Evolutionary conservation across 2,797 vertebrate species (phyloP), one percentile per base, ranked within the genome.

Genomic region (Pteropus rufus): DNA sequence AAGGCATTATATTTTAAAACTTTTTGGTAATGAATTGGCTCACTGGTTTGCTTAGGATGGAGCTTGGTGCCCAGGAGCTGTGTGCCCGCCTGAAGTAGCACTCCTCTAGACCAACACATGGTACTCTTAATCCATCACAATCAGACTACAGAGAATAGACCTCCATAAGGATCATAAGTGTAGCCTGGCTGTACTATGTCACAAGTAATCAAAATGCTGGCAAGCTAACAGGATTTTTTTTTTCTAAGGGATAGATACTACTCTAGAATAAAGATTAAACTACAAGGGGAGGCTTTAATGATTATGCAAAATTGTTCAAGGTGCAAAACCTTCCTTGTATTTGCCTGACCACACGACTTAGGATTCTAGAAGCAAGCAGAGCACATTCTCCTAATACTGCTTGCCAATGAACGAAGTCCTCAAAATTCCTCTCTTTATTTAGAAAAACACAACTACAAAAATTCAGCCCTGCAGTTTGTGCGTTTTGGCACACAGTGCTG

Each of bases 401-500:
- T 91, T 81, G n/a, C 67, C 84, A 96, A 60, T 65, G 89, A 92
- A 92, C 69, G 52, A 80, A 67, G 56, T 44, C 91, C 75, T 96
- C 46, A 83, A 67, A 95, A 91, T 94, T 91, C 60, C 72, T 95
- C 41, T 85, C 92, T n/a, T 88, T 36, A 12, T 80, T 96, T 91
- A 94, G 73, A 85, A 94, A 95, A 92, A 62, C 52, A 73, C n/a
- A 96, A 65, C n/a, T 52, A 84, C 18, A 84, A 93, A 97, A 95
- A 73, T 18, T 91, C 60, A 73, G 49, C 34, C 56, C 44, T 36
- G 41, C 18, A 58, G 44, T 93, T 58, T 69, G 44, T 91, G 49
- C 14, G 2, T 85, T 93, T 90, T 86, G 85, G 95, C 70, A 84
- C 44, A 76, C 29, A 5, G 7, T 91, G 52, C 41, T 93, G 76